Base-by-base conservation (phyloP, 2,888 invertebrate species). In the Pegoplata infirma region DNA sequence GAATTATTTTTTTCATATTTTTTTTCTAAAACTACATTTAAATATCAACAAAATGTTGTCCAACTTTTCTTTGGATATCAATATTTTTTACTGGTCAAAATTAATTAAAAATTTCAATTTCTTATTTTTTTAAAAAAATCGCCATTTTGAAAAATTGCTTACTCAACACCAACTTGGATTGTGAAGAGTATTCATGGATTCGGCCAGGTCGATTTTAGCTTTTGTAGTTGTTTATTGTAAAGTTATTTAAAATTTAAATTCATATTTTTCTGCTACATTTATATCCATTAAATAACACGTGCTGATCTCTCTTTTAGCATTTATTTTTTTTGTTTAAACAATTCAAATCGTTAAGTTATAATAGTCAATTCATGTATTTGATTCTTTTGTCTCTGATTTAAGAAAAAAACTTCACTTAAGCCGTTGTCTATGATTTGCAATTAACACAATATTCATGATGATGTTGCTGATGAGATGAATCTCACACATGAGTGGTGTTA, bases 371-470 rank as follows among this genome's bases (percentile, higher is more conserved):
- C 55, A 4, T 16, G 12, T 56, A 36, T 76, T 49, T 21, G 61
- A 6, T 14, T 25, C 17, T 23, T 64, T 40, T 47, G 8, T 21
- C 49, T 66, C n/a, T 4, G n/a, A 19, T 47, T 47, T 51, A 14
- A 53, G 6, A 16, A 28, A 23, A 56, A 58, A 59, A 55, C 47
- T 61, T 67, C 40, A 55, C 58, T 68, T 67, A 74, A 53, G 85
- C 84, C 85, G 84, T n/a, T 85, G n/a, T 40, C 36, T 40, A 12
- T 40, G 88, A 87, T 86, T 86, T 87, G 83, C 86, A 88, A 88
- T 88, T 88, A 88, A 87, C 86, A 84, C 85, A 87, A 86, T 88
- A 87, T 87, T 88, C 87, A 87, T 86, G 85, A 86, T 59, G 46
- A 74, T 59, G 23, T 28, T 71, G 46, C 28, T 63, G 40, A n/a